Conservation (phyloP, 2,888 invertebrate species). For the Lasioglossum lativentre region DNA sequence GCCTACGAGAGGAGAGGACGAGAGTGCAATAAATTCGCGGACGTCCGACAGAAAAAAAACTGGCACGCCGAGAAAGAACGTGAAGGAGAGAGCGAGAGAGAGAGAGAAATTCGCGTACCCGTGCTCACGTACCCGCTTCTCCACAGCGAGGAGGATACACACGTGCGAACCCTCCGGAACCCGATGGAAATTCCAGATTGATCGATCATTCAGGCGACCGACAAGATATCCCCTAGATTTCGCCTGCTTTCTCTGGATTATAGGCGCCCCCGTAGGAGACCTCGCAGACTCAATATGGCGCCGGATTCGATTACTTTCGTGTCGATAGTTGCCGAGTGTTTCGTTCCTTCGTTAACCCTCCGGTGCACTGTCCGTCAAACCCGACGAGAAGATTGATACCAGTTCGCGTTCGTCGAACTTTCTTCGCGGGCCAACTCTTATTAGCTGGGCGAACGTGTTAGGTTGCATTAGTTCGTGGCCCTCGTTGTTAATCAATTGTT, state of each 20-base stretch:
- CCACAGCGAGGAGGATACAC: neutral
- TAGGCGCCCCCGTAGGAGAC: neutral
- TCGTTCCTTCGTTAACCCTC: neutral
- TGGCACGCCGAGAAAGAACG: neutral
- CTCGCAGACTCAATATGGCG: neutral
- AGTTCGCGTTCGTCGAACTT: neutral
- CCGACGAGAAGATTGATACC: neutral
- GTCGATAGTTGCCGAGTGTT: neutral
- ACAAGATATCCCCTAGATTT: neutral
- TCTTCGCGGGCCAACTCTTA: neutral
- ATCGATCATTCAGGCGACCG: neutral
- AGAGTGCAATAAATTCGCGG: constrained; percentile 14
- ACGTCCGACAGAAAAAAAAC: neutral
- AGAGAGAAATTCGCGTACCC: neutral
- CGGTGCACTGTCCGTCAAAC: neutral
- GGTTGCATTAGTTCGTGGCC: no score
- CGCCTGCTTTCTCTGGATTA: neutral
- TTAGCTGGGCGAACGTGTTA: no score
- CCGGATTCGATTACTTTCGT: neutral
- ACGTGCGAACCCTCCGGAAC: neutral
- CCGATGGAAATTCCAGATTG: neutral
- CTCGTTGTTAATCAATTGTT: no score
- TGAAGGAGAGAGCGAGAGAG: neutral
- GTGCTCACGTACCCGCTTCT: neutral
- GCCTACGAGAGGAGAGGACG: neutral